Evolutionary conservation across 2,113 vertebrate genomes (phyloP).

Genomic region (Ciconia maguari): DNA sequence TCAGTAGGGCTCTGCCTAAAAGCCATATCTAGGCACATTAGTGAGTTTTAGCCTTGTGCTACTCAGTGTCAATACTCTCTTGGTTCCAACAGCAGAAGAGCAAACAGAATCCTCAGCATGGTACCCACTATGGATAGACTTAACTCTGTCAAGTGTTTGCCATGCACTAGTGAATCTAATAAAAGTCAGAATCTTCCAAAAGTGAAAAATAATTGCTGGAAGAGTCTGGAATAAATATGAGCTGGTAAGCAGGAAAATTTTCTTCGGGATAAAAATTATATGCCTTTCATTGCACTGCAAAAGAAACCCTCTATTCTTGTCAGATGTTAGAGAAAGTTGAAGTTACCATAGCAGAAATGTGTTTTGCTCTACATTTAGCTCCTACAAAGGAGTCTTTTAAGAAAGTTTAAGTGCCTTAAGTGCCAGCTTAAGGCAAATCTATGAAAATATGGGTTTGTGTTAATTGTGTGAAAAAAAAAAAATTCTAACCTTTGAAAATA

Average conservation of each 20-base stretch:
- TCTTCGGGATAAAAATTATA: neutral
- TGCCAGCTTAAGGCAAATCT: slow-evolving; percentile 44
- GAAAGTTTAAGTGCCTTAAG: no score
- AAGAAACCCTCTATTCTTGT: neutral
- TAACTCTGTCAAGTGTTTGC: neutral
- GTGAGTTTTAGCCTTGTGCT: neutral
- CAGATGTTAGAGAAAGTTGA: slow-evolving; percentile 29
- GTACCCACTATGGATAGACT: neutral
- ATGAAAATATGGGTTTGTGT: slow-evolving; percentile 38
- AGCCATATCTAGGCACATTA: neutral
- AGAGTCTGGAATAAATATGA: neutral
- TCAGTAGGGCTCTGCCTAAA: neutral
- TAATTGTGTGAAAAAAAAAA: slow-evolving; percentile 59
- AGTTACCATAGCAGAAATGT: neutral
- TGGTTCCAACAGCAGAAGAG: neutral
- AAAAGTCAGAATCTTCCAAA: neutral
- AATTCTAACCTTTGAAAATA: slow-evolving; percentile 56
- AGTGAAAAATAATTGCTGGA: neutral
- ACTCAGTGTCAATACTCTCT: neutral
- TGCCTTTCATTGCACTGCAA: neutral
- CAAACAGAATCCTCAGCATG: neutral
- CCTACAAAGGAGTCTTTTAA: neutral
- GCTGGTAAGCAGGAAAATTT: slow-evolving; percentile 14
- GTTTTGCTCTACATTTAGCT: neutral
- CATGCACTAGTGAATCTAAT: neutral